Evolutionary conservation across 2,113 vertebrate genomes (phyloP), one percentile per base, ranked within the genome.

Genomic region (Gymnocephalus cernua): DNA sequence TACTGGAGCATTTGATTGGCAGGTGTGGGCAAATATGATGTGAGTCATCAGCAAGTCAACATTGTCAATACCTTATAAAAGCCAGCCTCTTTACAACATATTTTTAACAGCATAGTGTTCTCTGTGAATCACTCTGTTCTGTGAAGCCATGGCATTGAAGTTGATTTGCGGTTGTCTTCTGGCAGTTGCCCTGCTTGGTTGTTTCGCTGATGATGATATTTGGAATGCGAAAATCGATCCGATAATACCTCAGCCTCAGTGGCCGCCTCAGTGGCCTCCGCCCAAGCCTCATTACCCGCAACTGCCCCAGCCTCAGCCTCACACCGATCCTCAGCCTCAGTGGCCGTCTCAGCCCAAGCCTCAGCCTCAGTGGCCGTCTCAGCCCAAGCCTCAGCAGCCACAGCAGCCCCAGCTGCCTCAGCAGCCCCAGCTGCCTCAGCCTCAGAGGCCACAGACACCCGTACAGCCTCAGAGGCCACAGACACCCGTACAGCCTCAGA

Each of bases 21-120:
- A 85, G 57, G 5, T 56, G 38, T 21, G 2, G 14, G 65, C 70
- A 69, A 64, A 93, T 85, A 66, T 23, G 38, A 63, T 81, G 18
- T 16, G 59, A 50, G 50, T 50, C 59, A 3, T 59, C 19, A 48
- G 77, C 44, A 45, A 23, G 14, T 76, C 64, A 71, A 23, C 6
- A 15, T 79, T 47, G 29, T 25, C 47, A 29, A 27, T 56, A 77
- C 65, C 57, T 80, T 87, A 92, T 93, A 92, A 91, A 93, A 90
- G 74, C 72, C 80, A 44, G 32, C 10, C 1, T n/a, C 25, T 69
- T 71, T 67, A 3, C 44, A 11, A 1, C 16, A 47, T 0, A 41
- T 48, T 12, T 88, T 86, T 50, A 48, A 89, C 82, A 91, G 86
- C 8, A 77, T 67, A 29, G 63, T 84, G 67, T 61, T 65, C 38